phyloP scores from a whole-genome alignment of 2,113 vertebrate species.

The Chinchilla lanigera region DNA sequence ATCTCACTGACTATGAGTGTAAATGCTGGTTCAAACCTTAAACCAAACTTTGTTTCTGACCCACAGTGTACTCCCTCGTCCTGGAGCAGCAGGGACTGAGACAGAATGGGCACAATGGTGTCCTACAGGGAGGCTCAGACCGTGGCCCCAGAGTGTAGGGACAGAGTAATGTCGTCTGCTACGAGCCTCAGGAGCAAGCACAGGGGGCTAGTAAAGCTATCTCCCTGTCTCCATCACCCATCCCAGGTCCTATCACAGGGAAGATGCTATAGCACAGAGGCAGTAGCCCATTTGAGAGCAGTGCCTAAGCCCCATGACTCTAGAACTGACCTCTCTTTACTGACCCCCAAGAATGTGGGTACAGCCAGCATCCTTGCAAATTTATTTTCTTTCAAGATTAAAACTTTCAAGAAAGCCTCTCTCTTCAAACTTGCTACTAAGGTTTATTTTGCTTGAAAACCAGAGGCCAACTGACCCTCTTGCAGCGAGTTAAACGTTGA shows the following conservation, averaged over 20 bases:
- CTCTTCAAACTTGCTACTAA: background rate
- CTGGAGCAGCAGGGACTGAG: no score
- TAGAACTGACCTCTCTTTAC: background rate
- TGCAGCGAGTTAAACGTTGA: background rate
- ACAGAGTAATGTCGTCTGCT: rapidly evolving
- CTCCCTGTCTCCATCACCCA: background rate
- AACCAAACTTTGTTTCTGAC: background rate
- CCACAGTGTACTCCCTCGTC: rapidly evolving
- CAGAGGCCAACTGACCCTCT: background rate
- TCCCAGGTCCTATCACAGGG: no score
- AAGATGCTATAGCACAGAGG: background rate
- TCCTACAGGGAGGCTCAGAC: background rate
- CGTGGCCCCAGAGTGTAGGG: rapidly evolving
- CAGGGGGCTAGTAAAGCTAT: no score
- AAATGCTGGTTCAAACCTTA: background rate
- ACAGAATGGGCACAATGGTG: background rate
- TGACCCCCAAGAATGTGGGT: background rate
- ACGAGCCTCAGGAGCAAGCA: no score
- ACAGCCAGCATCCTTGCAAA: background rate
- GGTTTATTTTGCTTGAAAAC: background rate
- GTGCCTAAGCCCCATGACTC: no score
- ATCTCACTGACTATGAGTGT: background rate
- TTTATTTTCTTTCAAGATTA: background rate
- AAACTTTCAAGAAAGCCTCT: background rate
- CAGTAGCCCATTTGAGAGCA: background rate